Evolutionary conservation across 2,888 invertebrate species (phyloP).

Genomic region (Thymelicus acteon): DNA sequence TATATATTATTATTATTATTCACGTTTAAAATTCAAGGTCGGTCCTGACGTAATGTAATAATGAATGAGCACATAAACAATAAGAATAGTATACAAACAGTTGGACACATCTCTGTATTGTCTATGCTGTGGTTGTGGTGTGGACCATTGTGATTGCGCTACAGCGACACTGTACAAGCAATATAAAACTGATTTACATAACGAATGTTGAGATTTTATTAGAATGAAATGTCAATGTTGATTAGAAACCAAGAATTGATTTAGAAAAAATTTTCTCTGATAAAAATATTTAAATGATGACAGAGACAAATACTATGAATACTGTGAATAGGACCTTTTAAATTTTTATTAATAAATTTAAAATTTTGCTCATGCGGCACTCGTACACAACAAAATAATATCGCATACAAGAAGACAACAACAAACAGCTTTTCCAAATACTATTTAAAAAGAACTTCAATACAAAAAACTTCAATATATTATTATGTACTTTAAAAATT

Average conservation of each 20-base stretch:
- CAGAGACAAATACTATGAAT: no score
- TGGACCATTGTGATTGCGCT: slow-evolving; percentile 37
- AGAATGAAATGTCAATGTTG: slow-evolving; percentile 7
- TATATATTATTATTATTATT: neutral
- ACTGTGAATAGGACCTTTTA: no score
- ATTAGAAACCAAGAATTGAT: slow-evolving; percentile 37
- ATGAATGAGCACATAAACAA: neutral
- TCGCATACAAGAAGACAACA: no score
- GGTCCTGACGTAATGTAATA: slow-evolving; percentile 23
- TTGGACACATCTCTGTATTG: slow-evolving; percentile 18
- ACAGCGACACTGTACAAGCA: slow-evolving; percentile 40
- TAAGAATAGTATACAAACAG: slow-evolving; percentile 22
- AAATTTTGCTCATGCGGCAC: no score
- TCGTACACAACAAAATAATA: no score
- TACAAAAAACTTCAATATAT: no score
- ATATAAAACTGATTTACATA: slow-evolving; percentile 18
- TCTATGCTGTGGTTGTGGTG: slow-evolving; percentile 3
- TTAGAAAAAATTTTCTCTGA: no score
- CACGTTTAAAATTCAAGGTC: slow-evolving; percentile 30
- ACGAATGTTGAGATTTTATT: slow-evolving; percentile 16
- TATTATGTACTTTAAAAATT: no score
- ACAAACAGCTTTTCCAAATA: no score
- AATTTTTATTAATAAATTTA: no score
- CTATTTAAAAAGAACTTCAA: no score
- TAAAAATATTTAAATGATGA: no score